These are phyloP conservation scores for Lepisosteus oculatus DNA, from an alignment of 2,113 vertebrate species.

Conservation along the genomic window DNA sequence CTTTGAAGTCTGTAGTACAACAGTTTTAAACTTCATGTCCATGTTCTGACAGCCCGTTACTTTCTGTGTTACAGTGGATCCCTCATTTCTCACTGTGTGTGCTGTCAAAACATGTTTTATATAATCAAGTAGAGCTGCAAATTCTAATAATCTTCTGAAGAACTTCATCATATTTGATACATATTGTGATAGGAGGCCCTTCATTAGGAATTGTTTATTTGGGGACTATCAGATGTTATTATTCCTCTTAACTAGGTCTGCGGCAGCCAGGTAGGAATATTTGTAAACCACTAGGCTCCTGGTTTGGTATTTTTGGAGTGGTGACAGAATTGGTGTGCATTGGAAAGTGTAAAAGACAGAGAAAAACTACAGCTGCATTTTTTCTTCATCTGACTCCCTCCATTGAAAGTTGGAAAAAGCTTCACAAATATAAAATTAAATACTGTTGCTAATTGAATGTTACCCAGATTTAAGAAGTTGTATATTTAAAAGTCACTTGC, in stretches of 20 bases:
- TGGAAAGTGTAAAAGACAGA: constrained; percentile 22
- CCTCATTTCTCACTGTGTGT: constrained; percentile 1
- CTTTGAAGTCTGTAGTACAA: background rate
- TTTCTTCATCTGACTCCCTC: constrained; percentile 2
- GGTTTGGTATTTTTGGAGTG: constrained; percentile 14
- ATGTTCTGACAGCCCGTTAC: background rate
- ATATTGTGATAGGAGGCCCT: constrained; percentile 15
- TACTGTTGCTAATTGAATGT: background rate
- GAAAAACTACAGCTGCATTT: constrained; percentile 11
- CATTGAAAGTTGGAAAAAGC: constrained; percentile 2
- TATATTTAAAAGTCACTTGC: constrained; percentile 10
- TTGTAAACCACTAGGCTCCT: constrained; percentile 17
- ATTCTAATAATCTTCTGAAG: background rate
- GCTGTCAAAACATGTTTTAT: constrained; percentile 1
- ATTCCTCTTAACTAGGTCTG: constrained; percentile 19
- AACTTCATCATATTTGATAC: constrained; percentile 13
- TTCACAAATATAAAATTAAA: constrained; percentile 4
- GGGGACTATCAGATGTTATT: constrained; percentile 19
- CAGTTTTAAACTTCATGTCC: background rate
- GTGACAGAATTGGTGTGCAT: constrained; percentile 12
- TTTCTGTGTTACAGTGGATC: background rate
- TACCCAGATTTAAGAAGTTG: constrained; percentile 4
- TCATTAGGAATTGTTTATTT: constrained; percentile 18
- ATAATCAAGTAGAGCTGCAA: background rate
- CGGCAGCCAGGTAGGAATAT: constrained; percentile 20